phyloP scores from a whole-genome alignment of 2,113 vertebrate genomes.

The Dicerorhinus sumatrensis region DNA sequence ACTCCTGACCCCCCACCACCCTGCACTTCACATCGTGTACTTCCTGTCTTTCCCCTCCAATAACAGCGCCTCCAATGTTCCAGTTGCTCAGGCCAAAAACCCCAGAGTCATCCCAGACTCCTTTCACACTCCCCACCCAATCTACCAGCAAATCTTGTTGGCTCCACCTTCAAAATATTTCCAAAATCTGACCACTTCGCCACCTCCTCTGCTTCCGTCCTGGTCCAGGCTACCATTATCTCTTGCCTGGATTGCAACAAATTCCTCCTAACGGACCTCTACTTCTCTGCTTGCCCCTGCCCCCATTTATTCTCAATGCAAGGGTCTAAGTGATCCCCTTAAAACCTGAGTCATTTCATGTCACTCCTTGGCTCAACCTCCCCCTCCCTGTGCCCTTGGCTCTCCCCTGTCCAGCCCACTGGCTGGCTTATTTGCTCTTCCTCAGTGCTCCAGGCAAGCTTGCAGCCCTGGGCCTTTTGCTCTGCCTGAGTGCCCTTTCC shows the following conservation, averaged over 20 bases:
- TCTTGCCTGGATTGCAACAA: background rate
- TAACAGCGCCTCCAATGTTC: background rate
- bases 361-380: too few relatives aligned
- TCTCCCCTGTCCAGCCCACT: background rate
- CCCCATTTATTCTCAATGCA: background rate
- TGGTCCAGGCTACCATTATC: background rate
- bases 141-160: background rate
- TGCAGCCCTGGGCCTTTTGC: background rate
- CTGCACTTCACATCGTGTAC: background rate
- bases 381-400: too few relatives aligned
- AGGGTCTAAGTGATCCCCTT: background rate
- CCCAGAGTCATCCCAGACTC: background rate
- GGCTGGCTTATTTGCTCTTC: background rate
- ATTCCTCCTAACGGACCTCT: background rate
- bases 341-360: background rate
- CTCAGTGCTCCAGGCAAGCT: too few relatives aligned
- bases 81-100: background rate
- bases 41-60: background rate
- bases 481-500: background rate
- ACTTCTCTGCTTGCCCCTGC: background rate
- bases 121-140: background rate
- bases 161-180: background rate
- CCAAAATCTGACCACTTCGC: background rate
- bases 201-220: too few relatives aligned
- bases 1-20: background rate